Percentiles rank a stretch among this genome's conserved stretches.
phyloP scores from a whole-genome alignment of 2,113 vertebrate species.

The Dicentrarchus labrax region DNA sequence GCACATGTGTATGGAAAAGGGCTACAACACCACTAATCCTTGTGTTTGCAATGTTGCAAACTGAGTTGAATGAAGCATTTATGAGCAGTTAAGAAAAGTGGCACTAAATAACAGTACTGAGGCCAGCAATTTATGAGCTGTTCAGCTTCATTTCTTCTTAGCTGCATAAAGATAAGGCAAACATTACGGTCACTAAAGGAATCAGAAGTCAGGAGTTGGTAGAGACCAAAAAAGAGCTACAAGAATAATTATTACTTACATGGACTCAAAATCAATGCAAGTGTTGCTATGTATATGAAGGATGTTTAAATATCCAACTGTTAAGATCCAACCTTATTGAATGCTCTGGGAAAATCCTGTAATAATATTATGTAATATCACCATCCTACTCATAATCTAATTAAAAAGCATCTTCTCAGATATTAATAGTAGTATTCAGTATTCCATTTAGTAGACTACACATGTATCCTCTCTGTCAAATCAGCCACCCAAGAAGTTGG shows the following conservation, averaged over 20 bases:
- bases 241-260: not conserved
- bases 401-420: not conserved
- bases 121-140: not conserved
- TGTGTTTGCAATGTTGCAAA: not conserved
- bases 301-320: no score
- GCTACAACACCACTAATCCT: not conserved
- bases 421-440: not conserved
- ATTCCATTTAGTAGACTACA: constrained; percentile 7
- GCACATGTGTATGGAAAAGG: no score
- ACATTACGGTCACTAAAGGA: not conserved
- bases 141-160: not conserved
- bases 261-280: not conserved
- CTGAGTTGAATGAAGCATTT: not conserved
- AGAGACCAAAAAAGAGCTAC: not conserved
- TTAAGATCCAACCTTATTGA: not conserved
- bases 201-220: not conserved
- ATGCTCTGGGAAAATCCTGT: not conserved
- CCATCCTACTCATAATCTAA: not conserved
- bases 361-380: not conserved
- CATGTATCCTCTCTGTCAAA: constrained; percentile 23
- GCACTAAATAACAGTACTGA: not conserved
- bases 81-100: not conserved
- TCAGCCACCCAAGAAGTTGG: constrained; percentile 26
- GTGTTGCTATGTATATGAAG: not conserved
- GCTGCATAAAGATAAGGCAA: not conserved